A percentile compares a stretch with the other conserved stretches of the same genome.
phyloP scores from a whole-genome alignment of 2,797 vertebrate genomes.

The Spondyliosoma cantharus region DNA sequence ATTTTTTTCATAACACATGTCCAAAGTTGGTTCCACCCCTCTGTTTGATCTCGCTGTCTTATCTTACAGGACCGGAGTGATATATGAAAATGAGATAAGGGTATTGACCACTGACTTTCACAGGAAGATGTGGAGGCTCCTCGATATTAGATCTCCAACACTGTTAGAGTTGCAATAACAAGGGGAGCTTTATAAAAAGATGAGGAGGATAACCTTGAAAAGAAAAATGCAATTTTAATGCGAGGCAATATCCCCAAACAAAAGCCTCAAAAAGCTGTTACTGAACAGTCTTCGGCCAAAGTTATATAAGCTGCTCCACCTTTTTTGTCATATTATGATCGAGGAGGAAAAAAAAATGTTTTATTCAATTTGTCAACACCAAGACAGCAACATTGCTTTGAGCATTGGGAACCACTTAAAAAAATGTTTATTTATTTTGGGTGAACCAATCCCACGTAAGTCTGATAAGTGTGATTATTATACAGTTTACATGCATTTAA shows the following conservation, averaged over 20 bases:
- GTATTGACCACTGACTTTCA: slow-evolving; percentile 68
- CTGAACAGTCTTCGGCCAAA: slow-evolving; percentile 19
- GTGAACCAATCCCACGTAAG: background rate
- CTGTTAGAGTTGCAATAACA: slow-evolving; percentile 68
- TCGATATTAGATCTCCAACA: slow-evolving; percentile 61
- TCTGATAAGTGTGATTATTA: no score
- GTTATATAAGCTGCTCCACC: background rate
- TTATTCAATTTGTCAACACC: no score
- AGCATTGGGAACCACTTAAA: no score
- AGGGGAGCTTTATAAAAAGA: slow-evolving; percentile 78
- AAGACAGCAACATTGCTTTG: no score
- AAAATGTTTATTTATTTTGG: no score
- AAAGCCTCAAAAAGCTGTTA: slow-evolving; percentile 50
- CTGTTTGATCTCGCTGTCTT: slow-evolving; percentile 47
- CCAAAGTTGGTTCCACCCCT: slow-evolving; percentile 27
- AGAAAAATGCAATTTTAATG: slow-evolving; percentile 65
- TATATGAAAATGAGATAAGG: slow-evolving; percentile 77
- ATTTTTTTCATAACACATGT: slow-evolving; percentile 57
- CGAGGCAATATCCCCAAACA: slow-evolving; percentile 70
- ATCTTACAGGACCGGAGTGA: slow-evolving; percentile 59
- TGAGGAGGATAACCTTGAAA: slow-evolving; percentile 71
- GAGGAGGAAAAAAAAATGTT: background rate
- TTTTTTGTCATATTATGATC: background rate
- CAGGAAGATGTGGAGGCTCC: slow-evolving; percentile 44
- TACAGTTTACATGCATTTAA: background rate